Evolutionary conservation across 2,113 vertebrate species (phyloP).

Genomic region (Balaeniceps rex): DNA sequence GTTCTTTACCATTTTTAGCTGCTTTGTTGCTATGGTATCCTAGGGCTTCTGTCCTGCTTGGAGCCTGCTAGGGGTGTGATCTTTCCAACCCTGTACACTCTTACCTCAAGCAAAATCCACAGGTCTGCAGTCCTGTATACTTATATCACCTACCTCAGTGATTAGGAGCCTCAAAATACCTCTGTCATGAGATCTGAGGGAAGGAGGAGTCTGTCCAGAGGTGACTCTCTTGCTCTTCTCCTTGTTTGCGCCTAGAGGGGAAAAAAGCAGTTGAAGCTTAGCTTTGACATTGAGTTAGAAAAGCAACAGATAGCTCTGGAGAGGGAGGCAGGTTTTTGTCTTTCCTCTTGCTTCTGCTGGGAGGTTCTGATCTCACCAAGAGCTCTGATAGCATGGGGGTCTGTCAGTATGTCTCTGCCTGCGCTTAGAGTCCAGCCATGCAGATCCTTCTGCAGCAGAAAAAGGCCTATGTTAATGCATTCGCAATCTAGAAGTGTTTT

Average conservation of each 20-base stretch:
- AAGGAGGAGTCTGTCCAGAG: neutral
- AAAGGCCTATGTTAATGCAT: neutral
- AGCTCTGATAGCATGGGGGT: neutral
- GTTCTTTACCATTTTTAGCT: neutral
- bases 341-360: neutral
- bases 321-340: neutral
- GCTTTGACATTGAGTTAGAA: neutral
- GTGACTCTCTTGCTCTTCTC: neutral
- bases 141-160: neutral
- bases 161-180: neutral
- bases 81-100: neutral
- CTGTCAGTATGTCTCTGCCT: neutral
- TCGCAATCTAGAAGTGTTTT: neutral
- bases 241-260: neutral
- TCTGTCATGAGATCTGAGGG: neutral
- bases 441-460: neutral
- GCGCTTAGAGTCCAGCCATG: rapidly evolving
- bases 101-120: neutral
- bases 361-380: neutral
- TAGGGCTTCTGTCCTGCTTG: neutral
- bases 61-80: neutral
- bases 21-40: neutral
- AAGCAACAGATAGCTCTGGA: neutral
- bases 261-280: neutral
- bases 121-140: neutral